phyloP scores from a whole-genome alignment of 2,888 invertebrate species.

The Taphrorychus bicolor region DNA sequence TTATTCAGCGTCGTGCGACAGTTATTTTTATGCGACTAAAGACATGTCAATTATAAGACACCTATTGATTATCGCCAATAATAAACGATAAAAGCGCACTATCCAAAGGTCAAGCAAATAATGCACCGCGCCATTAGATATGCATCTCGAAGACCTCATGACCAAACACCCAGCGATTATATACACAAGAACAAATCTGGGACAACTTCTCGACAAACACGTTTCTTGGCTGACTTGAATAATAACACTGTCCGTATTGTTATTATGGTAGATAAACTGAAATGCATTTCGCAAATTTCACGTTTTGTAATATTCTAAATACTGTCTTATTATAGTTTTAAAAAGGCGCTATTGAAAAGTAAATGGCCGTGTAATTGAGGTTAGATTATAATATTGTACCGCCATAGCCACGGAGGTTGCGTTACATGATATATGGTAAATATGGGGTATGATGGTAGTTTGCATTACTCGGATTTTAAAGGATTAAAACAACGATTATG shows the following conservation, averaged over 20 bases:
- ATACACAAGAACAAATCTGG: slow-evolving; percentile 17
- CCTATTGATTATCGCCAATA: slow-evolving; percentile 3
- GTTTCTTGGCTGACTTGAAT: neutral
- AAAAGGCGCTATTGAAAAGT: neutral
- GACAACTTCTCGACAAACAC: slow-evolving; percentile 11
- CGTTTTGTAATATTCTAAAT: slow-evolving; percentile 2
- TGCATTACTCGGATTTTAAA: too few species aligned
- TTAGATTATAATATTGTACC: neutral
- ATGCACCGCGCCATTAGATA: neutral
- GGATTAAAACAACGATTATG: too few species aligned
- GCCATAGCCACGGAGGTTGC: too few species aligned
- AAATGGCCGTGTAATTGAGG: slow-evolving; percentile 2
- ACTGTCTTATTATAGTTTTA: slow-evolving; percentile 2
- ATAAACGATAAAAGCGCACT: slow-evolving; percentile 1
- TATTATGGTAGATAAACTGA: slow-evolving; percentile 6
- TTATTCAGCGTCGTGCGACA: slow-evolving; percentile 16
- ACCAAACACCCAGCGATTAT: slow-evolving; percentile 10
- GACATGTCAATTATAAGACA: too few species aligned
- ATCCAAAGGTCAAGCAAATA: neutral
- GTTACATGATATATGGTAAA: too few species aligned
- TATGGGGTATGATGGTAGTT: too few species aligned
- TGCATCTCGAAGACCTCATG: slow-evolving; percentile 11
- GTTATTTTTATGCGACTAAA: slow-evolving; percentile 6
- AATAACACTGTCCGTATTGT: neutral
- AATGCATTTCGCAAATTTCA: slow-evolving; percentile 13